A percentile compares a stretch with the other conserved stretches of the same genome.
phyloP scores from a whole-genome alignment of 2,113 vertebrate species.

The Hucho hucho region DNA sequence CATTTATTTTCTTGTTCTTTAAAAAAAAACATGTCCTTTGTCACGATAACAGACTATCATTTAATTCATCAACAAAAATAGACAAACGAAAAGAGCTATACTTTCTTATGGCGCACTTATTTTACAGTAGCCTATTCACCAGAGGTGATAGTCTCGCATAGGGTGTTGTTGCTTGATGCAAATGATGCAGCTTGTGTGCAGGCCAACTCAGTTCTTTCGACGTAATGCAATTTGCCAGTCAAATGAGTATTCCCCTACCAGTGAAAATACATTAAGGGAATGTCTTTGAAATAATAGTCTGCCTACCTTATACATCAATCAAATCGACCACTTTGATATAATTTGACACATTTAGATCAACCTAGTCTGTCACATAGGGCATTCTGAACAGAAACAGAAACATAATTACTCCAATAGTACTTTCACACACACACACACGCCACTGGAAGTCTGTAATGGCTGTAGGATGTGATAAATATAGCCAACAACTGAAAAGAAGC shows the following conservation, averaged over 20 bases:
- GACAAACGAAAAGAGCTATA: too few relatives aligned
- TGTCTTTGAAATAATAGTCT: not conserved
- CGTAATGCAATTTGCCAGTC: slow-evolving; percentile 25
- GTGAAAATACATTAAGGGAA: not conserved
- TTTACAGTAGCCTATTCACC: not conserved
- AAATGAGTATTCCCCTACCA: not conserved
- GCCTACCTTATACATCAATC: not conserved
- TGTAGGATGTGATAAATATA: too few relatives aligned
- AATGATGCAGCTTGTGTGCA: not conserved
- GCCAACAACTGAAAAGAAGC: not conserved
- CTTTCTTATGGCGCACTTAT: too few relatives aligned
- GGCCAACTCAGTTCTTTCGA: not conserved
- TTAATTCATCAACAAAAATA: too few relatives aligned
- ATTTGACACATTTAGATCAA: not conserved
- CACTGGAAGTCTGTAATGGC: too few relatives aligned
- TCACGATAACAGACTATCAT: too few relatives aligned
- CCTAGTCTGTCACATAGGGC: not conserved
- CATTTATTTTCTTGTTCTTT: too few relatives aligned
- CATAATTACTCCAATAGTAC: not conserved
- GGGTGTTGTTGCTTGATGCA: not conserved
- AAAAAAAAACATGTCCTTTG: too few relatives aligned
- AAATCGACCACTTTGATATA: not conserved
- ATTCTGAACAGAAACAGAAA: not conserved
- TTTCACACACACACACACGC: not conserved
- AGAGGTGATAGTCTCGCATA: not conserved